Conservation (phyloP, 2,113 vertebrate genomes). For the Pantherophis guttatus region DNA sequence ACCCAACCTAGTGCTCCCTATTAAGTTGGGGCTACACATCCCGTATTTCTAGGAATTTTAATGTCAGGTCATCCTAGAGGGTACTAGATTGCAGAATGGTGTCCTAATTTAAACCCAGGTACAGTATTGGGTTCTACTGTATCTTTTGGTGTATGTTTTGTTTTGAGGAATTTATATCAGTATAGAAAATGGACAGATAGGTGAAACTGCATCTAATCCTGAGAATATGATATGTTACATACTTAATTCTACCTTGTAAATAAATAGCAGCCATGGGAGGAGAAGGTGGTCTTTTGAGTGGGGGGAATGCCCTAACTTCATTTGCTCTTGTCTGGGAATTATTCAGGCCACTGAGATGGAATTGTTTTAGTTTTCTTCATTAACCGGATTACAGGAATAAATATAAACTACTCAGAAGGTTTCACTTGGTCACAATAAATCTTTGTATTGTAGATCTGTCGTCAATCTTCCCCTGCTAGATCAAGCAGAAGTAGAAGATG, state of each 20-base stretch:
- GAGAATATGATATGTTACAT: background rate
- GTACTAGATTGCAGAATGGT: background rate
- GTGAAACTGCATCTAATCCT: background rate
- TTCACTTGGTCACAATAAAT: background rate
- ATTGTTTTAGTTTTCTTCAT: background rate
- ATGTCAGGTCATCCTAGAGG: background rate
- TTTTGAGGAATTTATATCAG: background rate
- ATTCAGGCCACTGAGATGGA: background rate
- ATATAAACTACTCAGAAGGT: background rate
- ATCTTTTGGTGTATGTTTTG: background rate
- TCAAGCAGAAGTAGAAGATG: constrained; percentile 31
- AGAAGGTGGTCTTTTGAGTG: background rate
- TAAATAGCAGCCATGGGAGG: background rate
- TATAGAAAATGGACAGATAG: background rate
- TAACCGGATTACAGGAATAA: background rate
- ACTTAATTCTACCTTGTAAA: background rate
- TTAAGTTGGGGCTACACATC: background rate
- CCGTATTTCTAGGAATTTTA: background rate
- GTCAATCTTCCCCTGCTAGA: constrained; percentile 24
- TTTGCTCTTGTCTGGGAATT: background rate
- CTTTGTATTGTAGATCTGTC: background rate
- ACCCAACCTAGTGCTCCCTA: background rate
- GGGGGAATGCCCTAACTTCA: background rate
- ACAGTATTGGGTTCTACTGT: background rate
- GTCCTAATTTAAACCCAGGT: background rate